Evolutionary conservation across 2,113 vertebrate species (phyloP).

Genomic region (Gambusia affinis): DNA sequence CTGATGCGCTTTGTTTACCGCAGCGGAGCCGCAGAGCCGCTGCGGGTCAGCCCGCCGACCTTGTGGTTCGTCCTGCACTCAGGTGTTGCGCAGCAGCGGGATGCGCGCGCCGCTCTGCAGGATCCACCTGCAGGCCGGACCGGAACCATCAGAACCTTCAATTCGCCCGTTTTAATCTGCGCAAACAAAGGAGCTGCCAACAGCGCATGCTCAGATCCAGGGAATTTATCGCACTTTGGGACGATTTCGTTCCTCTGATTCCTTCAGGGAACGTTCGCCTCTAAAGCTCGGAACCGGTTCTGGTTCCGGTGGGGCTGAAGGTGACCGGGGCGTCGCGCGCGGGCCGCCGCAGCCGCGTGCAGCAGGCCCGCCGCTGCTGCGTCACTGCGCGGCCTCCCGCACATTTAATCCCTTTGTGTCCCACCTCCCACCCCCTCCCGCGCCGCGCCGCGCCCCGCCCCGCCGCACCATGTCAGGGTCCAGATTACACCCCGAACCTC

Average conservation of each 20-base stretch:
- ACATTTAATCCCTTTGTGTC: conserved; percentile 22
- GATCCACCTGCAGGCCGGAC: background rate
- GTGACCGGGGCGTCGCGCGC: conserved; percentile 29
- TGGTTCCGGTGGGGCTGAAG: conserved; percentile 18
- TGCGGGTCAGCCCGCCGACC: conserved; percentile 26
- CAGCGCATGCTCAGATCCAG: background rate
- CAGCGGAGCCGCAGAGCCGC: conserved; percentile 2
- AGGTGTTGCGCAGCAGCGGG: conserved; percentile 30
- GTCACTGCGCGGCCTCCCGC: conserved; percentile 40
- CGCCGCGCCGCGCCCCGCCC: background rate
- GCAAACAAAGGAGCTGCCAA: conserved; percentile 3
- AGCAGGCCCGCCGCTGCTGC: conserved; percentile 24
- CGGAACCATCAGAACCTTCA: conserved; percentile 8
- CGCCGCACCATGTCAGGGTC: background rate
- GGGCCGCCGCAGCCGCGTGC: conserved; percentile 11
- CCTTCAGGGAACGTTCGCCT: background rate
- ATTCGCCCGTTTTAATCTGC: conserved; percentile 13
- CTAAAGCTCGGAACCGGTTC: background rate
- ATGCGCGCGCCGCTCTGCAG: conserved; percentile 3
- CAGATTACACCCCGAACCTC: background rate
- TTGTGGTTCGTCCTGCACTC: conserved; percentile 41
- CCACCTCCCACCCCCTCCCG: background rate
- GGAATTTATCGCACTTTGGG: background rate
- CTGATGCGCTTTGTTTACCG: no score
- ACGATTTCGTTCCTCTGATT: background rate